A percentile compares a stretch with the other conserved stretches of the same genome.
phyloP scores from a whole-genome alignment of 92 coral and sea anemone genomes.

The Parazoanthus atlanticus region DNA sequence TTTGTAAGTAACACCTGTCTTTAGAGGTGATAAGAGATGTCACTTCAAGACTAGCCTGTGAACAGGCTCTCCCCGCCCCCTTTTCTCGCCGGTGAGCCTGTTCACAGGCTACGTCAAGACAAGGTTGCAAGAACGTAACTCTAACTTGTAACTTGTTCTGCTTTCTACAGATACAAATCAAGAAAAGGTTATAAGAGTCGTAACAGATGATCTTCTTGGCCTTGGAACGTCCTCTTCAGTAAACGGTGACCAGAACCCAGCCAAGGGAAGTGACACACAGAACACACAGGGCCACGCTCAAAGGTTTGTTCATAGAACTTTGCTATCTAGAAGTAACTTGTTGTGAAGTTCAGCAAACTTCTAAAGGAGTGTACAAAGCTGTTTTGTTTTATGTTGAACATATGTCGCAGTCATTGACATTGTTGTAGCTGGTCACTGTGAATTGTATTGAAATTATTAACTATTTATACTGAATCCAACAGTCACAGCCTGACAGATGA shows the following conservation, averaged over 20 bases:
- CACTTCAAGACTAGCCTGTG: too few species aligned
- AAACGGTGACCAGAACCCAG: not conserved
- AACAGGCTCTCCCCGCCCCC: too few species aligned
- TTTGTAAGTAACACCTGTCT: too few species aligned
- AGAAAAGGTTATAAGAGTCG: conserved; percentile 75
- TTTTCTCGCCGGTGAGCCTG: too few species aligned
- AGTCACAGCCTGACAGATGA: not conserved
- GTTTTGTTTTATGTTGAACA: not conserved
- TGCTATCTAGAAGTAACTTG: too few species aligned
- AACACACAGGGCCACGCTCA: not conserved
- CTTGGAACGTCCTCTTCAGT: not conserved
- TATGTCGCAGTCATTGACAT: too few species aligned
- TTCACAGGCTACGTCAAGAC: too few species aligned
- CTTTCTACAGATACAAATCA: conserved; percentile 58
- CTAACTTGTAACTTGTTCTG: not conserved
- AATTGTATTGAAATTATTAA: not conserved
- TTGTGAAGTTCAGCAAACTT: too few species aligned
- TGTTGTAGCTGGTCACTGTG: too few species aligned
- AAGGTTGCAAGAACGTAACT: not conserved
- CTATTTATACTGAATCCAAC: not conserved
- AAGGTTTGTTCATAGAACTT: conserved; percentile 4
- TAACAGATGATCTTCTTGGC: conserved; percentile 72
- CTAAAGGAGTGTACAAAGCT: not conserved
- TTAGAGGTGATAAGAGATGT: not conserved
- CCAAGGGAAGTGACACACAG: not conserved